Conservation (phyloP, 2,888 invertebrate species). For the Cordylochernes scorpioides region DNA sequence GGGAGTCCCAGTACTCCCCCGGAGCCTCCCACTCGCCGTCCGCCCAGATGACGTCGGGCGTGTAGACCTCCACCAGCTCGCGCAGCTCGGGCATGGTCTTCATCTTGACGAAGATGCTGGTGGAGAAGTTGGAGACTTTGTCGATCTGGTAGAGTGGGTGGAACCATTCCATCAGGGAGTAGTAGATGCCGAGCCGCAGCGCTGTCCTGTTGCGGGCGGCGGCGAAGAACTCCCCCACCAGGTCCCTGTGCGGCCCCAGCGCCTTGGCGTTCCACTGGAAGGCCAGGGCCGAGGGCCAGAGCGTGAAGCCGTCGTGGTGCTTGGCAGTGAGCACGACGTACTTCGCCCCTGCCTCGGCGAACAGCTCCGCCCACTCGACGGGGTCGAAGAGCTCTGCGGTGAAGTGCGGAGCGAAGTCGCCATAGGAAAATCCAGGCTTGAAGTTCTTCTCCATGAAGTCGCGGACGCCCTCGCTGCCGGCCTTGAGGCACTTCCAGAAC, state of each 20-base stretch:
- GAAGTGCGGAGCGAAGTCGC: slow-evolving; percentile 26
- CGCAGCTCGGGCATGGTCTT: slow-evolving; percentile 14
- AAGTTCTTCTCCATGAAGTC: slow-evolving; percentile 24
- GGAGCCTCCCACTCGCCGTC: slow-evolving; percentile 82
- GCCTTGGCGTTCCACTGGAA: slow-evolving; percentile 26
- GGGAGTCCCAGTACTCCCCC: slow-evolving; percentile 54
- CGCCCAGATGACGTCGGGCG: slow-evolving; percentile 54
- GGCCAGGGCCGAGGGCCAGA: slow-evolving; percentile 24
- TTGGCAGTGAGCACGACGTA: slow-evolving; percentile 30
- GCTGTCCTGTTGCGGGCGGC: slow-evolving; percentile 14
- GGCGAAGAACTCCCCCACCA: slow-evolving; percentile 20
- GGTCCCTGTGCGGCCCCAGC: slow-evolving; percentile 24
- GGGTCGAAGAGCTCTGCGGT: slow-evolving; percentile 26
- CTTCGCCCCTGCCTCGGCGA: slow-evolving; percentile 25
- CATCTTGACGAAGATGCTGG: background rate
- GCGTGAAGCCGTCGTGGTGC: slow-evolving; percentile 26
- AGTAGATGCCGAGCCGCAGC: slow-evolving; percentile 20
- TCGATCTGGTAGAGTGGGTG: slow-evolving; percentile 23
- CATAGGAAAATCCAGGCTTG: slow-evolving; percentile 25
- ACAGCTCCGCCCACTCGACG: slow-evolving; percentile 24
- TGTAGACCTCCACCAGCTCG: slow-evolving; percentile 19
- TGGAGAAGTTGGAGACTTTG: slow-evolving; percentile 25
- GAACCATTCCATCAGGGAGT: slow-evolving; percentile 25
- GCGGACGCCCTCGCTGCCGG: slow-evolving; percentile 5
- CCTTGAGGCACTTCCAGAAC: too few relatives aligned